Evolutionary conservation across 1,140 invertebrate species (phyloP), one percentile per base, ranked within the genome.

Genomic region (Diorhabda elongata): DNA sequence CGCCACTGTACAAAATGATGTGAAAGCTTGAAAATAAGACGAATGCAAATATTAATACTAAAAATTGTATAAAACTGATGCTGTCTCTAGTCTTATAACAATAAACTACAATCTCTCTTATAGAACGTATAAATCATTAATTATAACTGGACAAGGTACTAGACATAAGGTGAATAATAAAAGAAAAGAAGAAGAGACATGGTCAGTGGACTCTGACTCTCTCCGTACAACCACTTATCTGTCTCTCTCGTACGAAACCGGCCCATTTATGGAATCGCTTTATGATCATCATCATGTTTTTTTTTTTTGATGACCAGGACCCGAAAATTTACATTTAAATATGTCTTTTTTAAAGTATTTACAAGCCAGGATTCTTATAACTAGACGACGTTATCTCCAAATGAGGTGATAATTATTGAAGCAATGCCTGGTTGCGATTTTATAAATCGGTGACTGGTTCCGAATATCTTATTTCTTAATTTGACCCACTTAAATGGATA

Each of bases 191-290:
- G 26, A 26, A 26, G 26, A 26, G 26, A 26, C 26, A 52, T 52
- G 47, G 4, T 52, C 47, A 52, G 2, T n/a, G 47, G 47, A 52
- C 47, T 8, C 6, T n/a, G 6, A 52, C 6, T 75, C 71, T 74
- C 69, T 26, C 26, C 26, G 26, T 26, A 26, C 26, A 26, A 26
- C 26, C 26, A 26, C 26, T 26, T 26, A 26, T 26, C 26, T 26
- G 26, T 26, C 26, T 73, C 69, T 73, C 72, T 72, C 71, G 56
- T 64, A 73, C 69, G 73, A 73, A 72, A 70, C 68, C 67, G 61
- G 57, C 63, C 75, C 75, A 73, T 76, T 73, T 74, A 76, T 68
- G 73, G 75, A 59, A 47, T 68, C 73, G 67, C 66, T 76, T 74
- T 74, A 74, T 76, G 74, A 71, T 69, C 66, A 68, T 67, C 72